Conservation (phyloP, 2,113 vertebrate genomes). For the Alouatta palliata region DNA sequence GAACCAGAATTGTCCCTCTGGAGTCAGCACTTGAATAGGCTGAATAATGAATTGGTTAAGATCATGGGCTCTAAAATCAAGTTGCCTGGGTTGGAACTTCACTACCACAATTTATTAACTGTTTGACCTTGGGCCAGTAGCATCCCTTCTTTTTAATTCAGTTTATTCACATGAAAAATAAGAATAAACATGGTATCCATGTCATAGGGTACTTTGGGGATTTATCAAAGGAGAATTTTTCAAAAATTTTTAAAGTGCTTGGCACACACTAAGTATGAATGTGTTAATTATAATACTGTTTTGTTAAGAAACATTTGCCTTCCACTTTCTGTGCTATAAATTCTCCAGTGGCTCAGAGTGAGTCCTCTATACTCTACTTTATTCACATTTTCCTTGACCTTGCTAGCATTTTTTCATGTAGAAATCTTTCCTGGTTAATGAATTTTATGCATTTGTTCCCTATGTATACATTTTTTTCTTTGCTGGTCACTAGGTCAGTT, state of each 20-base stretch:
- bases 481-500: background rate
- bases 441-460: background rate
- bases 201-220: background rate
- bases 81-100: background rate
- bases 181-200: background rate
- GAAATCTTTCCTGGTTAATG: conserved; percentile 16
- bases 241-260: background rate
- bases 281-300: background rate
- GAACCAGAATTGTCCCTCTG: background rate
- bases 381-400: background rate
- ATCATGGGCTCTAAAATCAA: background rate
- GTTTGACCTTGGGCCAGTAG: background rate
- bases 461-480: background rate
- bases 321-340: background rate
- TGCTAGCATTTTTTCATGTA: conserved; percentile 3
- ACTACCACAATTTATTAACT: background rate
- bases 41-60: background rate
- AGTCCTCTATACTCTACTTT: background rate
- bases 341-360: background rate
- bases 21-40: background rate
- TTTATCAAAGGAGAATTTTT: background rate
- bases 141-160: background rate
- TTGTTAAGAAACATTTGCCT: background rate
- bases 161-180: background rate
- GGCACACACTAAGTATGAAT: background rate